Conservation (phyloP, 2,113 vertebrate genomes). For the Falco punctatus region DNA sequence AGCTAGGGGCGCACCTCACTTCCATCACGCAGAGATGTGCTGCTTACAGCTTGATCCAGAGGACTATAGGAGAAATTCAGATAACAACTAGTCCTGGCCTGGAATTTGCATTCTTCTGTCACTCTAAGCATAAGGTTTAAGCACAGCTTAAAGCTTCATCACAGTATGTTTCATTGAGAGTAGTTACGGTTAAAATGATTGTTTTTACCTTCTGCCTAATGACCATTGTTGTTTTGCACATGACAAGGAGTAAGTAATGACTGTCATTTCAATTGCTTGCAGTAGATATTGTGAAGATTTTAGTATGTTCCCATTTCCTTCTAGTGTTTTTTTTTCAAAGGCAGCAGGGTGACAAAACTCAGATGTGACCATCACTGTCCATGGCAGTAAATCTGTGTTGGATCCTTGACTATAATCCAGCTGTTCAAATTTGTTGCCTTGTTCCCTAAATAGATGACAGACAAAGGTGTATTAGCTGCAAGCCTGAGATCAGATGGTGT, state of each 20-base stretch:
- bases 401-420: neutral
- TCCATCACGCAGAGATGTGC: neutral
- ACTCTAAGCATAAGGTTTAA: neutral
- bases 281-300: neutral
- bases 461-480: neutral
- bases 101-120: neutral
- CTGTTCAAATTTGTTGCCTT: neutral
- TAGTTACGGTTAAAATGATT: neutral
- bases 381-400: neutral
- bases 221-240: neutral
- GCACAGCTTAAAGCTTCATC: neutral
- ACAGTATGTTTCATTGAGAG: neutral
- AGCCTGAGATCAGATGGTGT: accelerated
- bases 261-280: neutral
- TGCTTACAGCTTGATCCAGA: neutral
- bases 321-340: neutral
- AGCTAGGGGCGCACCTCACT: neutral
- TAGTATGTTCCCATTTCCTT: neutral
- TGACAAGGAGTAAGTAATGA: neutral
- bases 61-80: neutral
- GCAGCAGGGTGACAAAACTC: neutral
- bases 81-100: neutral
- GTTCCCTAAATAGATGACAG: neutral
- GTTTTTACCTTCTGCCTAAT: neutral
- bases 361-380: neutral